phyloP scores from a whole-genome alignment of 2,888 invertebrate genomes.

The Ennomos erosarius region DNA sequence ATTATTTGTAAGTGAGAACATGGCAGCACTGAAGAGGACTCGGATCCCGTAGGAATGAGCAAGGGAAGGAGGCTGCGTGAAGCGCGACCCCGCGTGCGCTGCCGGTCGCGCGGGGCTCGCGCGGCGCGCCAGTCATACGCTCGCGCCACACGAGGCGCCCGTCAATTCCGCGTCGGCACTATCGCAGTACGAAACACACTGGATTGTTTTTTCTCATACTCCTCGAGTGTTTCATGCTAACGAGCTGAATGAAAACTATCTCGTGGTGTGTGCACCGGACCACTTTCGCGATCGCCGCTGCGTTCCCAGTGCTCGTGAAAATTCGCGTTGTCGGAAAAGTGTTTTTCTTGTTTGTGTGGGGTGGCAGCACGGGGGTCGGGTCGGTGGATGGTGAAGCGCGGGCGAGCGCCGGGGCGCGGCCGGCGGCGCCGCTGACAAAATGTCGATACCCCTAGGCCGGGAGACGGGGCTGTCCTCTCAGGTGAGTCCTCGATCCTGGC shows the following conservation, averaged over 20 bases:
- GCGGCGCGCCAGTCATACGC: conserved; percentile 70
- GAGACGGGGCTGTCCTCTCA: conserved; percentile 81
- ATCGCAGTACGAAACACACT: conserved; percentile 57
- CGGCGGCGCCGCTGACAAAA: conserved; percentile 83
- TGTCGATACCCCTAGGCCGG: conserved; percentile 84
- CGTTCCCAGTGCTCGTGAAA: conserved; percentile 53
- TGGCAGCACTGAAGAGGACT: conserved; percentile 44
- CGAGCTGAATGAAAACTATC: conserved; percentile 49
- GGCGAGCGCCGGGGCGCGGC: conserved; percentile 83
- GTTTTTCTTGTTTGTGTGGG: conserved; percentile 75
- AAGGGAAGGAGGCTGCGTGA: conserved; percentile 72
- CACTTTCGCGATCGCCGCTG: conserved; percentile 39
- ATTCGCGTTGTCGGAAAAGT: conserved; percentile 67
- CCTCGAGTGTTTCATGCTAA: conserved; percentile 47
- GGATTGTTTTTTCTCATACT: conserved; percentile 49
- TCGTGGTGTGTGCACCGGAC: conserved; percentile 55
- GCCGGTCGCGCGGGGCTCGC: conserved; percentile 45
- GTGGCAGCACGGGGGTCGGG: conserved; percentile 64
- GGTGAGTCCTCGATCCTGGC: conserved; percentile 61
- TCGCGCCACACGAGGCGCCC: conserved; percentile 66
- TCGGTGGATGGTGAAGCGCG: conserved; percentile 80
- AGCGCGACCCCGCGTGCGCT: conserved; percentile 35
- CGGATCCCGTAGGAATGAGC: conserved; percentile 64
- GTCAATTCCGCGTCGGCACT: conserved; percentile 54
- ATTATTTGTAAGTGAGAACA: neutral